phyloP scores from a whole-genome alignment of 2,113 vertebrate species.

The Tricholaema leucomelas region DNA sequence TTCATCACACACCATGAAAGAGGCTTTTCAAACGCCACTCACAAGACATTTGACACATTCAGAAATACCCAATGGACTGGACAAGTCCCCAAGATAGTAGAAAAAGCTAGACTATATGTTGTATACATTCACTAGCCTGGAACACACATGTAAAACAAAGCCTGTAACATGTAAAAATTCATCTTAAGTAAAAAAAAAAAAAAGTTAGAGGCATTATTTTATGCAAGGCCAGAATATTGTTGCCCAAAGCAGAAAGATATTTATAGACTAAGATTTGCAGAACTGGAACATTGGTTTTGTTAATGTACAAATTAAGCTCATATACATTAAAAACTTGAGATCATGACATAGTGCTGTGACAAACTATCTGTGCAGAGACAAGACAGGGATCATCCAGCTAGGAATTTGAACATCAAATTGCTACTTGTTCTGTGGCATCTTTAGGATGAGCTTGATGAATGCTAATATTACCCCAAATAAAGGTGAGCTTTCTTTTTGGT shows the following conservation, averaged over 20 bases:
- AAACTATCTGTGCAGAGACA: background rate
- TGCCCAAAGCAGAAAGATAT: background rate
- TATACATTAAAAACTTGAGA: background rate
- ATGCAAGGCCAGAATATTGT: background rate
- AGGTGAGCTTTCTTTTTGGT: background rate
- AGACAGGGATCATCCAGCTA: background rate
- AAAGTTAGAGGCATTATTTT: background rate
- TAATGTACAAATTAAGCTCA: slow-evolving; percentile 15
- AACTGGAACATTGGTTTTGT: slow-evolving; percentile 12
- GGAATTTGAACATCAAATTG: background rate
- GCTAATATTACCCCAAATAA: background rate
- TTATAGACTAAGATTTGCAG: slow-evolving; percentile 15
- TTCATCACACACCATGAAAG: background rate
- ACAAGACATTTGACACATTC: background rate
- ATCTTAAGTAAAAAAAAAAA: background rate
- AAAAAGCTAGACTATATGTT: background rate
- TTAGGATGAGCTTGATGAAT: background rate
- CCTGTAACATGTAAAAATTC: background rate
- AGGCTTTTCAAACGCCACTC: background rate
- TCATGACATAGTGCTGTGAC: background rate
- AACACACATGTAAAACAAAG: background rate
- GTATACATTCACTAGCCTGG: background rate
- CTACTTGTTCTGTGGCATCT: background rate
- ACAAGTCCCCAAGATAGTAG: background rate
- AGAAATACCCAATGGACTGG: background rate